A percentile compares a stretch with the other conserved stretches of the same genome.
Conservation (phyloP, 2,113 vertebrate genomes). For the Microcebus tavaratra region DNA sequence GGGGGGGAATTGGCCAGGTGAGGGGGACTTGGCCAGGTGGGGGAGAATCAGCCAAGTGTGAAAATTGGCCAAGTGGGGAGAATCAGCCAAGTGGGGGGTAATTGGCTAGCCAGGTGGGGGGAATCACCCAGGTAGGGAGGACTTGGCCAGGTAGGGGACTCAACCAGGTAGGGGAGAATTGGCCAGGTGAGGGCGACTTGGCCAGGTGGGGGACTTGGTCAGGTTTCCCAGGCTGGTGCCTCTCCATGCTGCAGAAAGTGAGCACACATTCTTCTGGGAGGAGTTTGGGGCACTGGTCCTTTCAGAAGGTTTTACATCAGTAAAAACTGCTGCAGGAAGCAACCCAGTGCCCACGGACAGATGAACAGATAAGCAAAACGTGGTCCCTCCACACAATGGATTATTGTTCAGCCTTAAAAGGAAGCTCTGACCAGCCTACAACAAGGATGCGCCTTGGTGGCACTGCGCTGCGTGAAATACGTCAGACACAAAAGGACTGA, state of each 20-base stretch:
- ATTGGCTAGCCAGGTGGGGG: background rate
- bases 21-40: background rate
- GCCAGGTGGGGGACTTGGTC: background rate
- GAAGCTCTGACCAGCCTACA: background rate
- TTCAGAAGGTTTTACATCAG: background rate
- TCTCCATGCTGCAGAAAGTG: background rate
- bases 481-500: background rate
- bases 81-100: no score
- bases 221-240: background rate
- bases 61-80: no score
- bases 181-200: background rate
- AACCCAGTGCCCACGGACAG: background rate
- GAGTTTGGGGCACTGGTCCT: background rate
- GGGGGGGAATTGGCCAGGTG: no score
- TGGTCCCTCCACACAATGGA: background rate
- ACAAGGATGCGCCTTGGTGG: accelerated
- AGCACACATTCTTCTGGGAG: background rate
- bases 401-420: background rate
- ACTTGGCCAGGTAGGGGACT: accelerated
- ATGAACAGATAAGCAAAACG: background rate
- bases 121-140: background rate
- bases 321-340: background rate
- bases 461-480: accelerated
- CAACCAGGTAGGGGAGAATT: background rate
- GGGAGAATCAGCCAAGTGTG: background rate